These are phyloP conservation scores for Dasysyrphus tricinctus DNA, from an alignment of 2,888 invertebrate species.

Conservation along the genomic window DNA sequence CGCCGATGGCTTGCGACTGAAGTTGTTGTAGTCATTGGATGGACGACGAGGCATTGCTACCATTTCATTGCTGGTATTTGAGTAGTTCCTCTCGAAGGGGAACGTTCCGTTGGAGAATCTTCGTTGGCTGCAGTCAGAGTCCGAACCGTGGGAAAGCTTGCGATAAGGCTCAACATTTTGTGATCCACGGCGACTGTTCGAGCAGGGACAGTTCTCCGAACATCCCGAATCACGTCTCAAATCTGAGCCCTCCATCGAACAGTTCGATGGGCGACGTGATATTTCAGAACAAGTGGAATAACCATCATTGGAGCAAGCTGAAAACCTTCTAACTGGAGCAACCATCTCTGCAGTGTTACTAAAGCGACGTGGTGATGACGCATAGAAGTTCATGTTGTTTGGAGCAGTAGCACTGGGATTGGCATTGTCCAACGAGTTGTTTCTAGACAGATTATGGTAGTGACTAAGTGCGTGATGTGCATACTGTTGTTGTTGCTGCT, in stretches of 20 bases:
- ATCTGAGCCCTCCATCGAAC: slow-evolving; percentile 79
- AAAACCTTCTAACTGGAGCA: slow-evolving; percentile 79
- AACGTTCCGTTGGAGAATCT: slow-evolving; percentile 84
- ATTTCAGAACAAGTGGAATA: slow-evolving; percentile 80
- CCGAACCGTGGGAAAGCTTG: slow-evolving; percentile 83
- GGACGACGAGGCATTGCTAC: slow-evolving; percentile 80
- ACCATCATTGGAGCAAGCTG: slow-evolving; percentile 82
- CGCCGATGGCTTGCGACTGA: slow-evolving; percentile 80
- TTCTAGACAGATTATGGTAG: slow-evolving; percentile 64
- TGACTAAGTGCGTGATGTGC: slow-evolving; percentile 72
- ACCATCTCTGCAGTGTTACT: slow-evolving; percentile 86
- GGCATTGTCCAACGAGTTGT: slow-evolving; percentile 74
- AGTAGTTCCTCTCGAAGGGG: slow-evolving; percentile 81
- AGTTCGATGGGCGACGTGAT: slow-evolving; percentile 82
- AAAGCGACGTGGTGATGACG: slow-evolving; percentile 85
- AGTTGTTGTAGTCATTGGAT: slow-evolving; percentile 81
- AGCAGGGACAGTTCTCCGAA: slow-evolving; percentile 82
- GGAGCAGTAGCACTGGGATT: slow-evolving; percentile 43
- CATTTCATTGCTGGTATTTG: slow-evolving; percentile 79
- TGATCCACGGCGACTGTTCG: slow-evolving; percentile 80
- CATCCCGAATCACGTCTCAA: slow-evolving; percentile 82
- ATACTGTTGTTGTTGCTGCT: slow-evolving; percentile 72
- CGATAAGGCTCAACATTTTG: slow-evolving; percentile 80
- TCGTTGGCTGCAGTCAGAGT: slow-evolving; percentile 83
- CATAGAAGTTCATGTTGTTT: slow-evolving; percentile 79